Evolutionary conservation across 2,797 vertebrate species (phyloP).

Genomic region (Rhadinocentrus ornatus): DNA sequence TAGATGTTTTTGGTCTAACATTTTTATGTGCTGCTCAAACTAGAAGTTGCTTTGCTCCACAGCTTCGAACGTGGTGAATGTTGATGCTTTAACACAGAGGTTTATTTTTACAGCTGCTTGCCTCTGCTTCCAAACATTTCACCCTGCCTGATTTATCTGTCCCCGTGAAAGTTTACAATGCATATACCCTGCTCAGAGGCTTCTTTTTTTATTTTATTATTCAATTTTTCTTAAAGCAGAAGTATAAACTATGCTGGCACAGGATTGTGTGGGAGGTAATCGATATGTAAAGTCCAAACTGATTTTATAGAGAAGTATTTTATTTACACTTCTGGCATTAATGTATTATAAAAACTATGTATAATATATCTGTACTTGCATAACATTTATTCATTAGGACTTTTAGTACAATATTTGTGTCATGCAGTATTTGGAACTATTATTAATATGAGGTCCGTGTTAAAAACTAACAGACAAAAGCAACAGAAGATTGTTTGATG

Average conservation of each 20-base stretch:
- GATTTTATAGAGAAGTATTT: not conserved
- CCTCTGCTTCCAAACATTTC: slow-evolving; percentile 30
- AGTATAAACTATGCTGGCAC: slow-evolving; percentile 22
- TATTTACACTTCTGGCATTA: not conserved
- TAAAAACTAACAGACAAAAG: too few species aligned
- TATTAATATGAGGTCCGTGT: too few species aligned
- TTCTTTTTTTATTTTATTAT: slow-evolving; percentile 10
- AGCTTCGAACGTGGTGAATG: slow-evolving; percentile 39
- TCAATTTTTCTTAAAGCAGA: slow-evolving; percentile 3
- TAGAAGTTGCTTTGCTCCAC: slow-evolving; percentile 18
- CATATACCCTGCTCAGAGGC: slow-evolving; percentile 30
- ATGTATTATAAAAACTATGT: not conserved
- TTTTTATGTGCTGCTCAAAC: slow-evolving; percentile 17
- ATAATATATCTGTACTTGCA: not conserved
- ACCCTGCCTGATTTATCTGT: slow-evolving; percentile 27
- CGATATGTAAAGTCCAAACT: not conserved
- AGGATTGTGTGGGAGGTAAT: not conserved
- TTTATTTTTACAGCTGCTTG: slow-evolving; percentile 33
- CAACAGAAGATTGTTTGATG: not conserved
- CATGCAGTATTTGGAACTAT: not conserved
- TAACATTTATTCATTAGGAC: not conserved
- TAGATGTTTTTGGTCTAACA: slow-evolving; percentile 21
- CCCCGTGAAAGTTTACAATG: slow-evolving; percentile 24
- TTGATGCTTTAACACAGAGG: slow-evolving; percentile 20
- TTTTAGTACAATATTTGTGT: not conserved